Conservation (phyloP, 1,140 invertebrate genomes). For the Globodera ellingtonae region DNA sequence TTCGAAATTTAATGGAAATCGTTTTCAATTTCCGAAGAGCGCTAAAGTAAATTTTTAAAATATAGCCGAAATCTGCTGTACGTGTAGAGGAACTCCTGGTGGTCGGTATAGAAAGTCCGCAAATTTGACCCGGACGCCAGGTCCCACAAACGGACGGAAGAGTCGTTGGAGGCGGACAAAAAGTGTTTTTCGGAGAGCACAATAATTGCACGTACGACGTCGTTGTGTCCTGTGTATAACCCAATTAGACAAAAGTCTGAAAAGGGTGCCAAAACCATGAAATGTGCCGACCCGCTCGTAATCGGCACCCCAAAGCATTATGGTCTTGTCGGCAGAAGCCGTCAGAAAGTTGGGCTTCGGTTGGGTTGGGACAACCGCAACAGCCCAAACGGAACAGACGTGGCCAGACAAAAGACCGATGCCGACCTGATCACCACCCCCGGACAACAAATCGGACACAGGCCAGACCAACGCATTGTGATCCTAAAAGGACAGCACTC, state of each 20-base stretch:
- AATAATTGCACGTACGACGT: conserved; percentile 82
- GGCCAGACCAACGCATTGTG: conserved; percentile 55
- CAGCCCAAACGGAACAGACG: conserved; percentile 82
- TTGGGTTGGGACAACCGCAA: conserved; percentile 73
- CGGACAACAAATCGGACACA: conserved; percentile 35
- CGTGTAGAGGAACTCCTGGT: conserved; percentile 72
- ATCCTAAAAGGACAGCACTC: conserved; percentile 42
- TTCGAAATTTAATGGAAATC: too few relatives aligned
- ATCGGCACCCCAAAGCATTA: conserved; percentile 77
- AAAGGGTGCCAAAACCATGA: neutral
- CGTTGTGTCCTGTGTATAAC: conserved; percentile 77
- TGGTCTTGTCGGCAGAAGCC: conserved; percentile 85
- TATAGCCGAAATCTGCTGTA: conserved; percentile 66
- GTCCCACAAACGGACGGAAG: conserved; percentile 79
- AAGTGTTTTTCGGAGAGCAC: conserved; percentile 75
- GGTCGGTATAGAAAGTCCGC: conserved; percentile 78
- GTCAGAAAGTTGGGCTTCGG: conserved; percentile 40
- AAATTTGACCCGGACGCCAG: conserved; percentile 73
- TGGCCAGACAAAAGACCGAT: conserved; percentile 71
- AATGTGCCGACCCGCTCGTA: conserved; percentile 66
- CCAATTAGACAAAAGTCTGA: neutral
- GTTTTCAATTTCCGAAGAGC: too few relatives aligned
- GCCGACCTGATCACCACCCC: conserved; percentile 22
- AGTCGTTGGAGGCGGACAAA: conserved; percentile 87
- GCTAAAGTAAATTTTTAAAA: conserved; percentile 1